Percentiles rank a stretch among this genome's conserved stretches.
Conservation (phyloP, 2,888 invertebrate species). For the Podabrus alpinus region DNA sequence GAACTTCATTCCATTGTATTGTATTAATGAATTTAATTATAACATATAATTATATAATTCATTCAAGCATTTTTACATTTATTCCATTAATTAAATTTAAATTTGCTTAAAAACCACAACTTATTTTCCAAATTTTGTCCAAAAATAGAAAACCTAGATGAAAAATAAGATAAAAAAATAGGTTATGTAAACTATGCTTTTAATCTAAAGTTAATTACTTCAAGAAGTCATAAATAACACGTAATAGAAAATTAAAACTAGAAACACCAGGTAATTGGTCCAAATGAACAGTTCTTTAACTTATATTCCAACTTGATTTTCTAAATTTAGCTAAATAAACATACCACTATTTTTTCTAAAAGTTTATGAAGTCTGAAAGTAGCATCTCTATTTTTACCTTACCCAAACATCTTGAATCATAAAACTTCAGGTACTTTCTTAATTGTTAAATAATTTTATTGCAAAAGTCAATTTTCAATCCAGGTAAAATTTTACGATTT, state of each 20-base stretch:
- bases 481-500: not conserved
- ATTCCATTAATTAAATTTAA: not conserved
- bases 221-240: not conserved
- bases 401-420: not conserved
- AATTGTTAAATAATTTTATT: not conserved
- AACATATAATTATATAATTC: not conserved
- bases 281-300: not conserved
- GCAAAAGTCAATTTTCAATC: not conserved
- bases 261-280: not conserved
- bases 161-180: not conserved
- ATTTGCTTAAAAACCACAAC: not conserved
- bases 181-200: not conserved
- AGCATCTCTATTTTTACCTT: not conserved
- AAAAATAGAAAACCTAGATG: not conserved
- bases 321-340: not conserved
- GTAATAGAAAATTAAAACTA: not conserved
- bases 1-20: not conserved
- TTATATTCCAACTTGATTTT: not conserved
- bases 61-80: not conserved
- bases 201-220: not conserved
- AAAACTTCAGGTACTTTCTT: not conserved
- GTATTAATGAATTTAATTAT: not conserved
- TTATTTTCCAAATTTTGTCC: not conserved
- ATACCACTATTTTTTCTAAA: not conserved
- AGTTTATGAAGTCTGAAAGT: not conserved